phyloP scores from a whole-genome alignment of 2,797 vertebrate genomes.

The Florisuga fusca region DNA sequence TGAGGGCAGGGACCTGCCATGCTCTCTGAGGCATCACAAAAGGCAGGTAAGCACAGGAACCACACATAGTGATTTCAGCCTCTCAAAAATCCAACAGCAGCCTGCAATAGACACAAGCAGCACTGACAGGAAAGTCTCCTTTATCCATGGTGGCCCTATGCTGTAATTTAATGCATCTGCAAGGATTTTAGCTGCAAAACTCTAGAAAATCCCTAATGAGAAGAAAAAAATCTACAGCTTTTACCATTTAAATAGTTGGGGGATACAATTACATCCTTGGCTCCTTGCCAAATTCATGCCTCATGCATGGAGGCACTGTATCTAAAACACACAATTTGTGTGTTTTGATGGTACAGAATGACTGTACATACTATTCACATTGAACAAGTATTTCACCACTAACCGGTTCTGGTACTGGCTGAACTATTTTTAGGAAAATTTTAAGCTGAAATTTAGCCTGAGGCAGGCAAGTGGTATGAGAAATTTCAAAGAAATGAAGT shows the following conservation, averaged over 20 bases:
- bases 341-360: not conserved
- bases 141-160: not conserved
- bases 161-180: not conserved
- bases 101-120: not conserved
- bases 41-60: not conserved
- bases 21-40: not conserved
- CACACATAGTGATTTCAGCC: not conserved
- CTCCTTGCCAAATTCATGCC: not conserved
- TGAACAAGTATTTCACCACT: not conserved
- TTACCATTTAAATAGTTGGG: not conserved
- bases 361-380: accelerated
- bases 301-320: not conserved
- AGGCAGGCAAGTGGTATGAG: not conserved
- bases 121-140: not conserved
- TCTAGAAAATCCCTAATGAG: not conserved
- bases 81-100: accelerated
- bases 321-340: too few species aligned
- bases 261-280: not conserved
- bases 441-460: not conserved
- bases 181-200: not conserved
- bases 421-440: not conserved
- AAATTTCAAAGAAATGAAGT: not conserved
- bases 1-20: not conserved
- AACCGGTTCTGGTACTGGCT: not conserved
- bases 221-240: not conserved